Conservation (phyloP, 2,888 invertebrate genomes). For the Clitarchus hookeri region DNA sequence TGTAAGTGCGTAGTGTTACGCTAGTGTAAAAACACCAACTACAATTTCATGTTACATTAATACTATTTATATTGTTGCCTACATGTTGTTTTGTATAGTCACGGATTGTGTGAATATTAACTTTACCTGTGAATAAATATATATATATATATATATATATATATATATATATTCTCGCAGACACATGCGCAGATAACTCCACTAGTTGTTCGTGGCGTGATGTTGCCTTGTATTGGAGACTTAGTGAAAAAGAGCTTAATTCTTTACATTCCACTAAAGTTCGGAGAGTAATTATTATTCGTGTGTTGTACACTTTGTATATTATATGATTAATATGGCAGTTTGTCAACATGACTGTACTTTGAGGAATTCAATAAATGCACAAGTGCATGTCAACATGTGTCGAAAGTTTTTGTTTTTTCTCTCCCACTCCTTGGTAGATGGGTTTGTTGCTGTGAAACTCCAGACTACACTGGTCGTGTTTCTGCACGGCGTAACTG, state of each 20-base stretch:
- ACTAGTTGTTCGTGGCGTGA: not conserved
- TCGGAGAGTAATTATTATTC: not conserved
- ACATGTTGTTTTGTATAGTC: constrained; percentile 27
- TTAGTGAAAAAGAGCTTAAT: not conserved
- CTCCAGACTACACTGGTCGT: no score
- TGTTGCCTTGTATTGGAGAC: not conserved
- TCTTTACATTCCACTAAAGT: constrained; percentile 3
- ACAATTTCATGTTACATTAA: not conserved
- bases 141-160: not conserved
- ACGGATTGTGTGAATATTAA: not conserved
- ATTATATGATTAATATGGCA: not conserved
- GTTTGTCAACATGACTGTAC: not conserved
- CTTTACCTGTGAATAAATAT: not conserved
- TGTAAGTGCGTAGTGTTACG: constrained; percentile 26
- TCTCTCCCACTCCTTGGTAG: no score
- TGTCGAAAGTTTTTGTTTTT: no score
- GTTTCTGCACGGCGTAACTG: no score
- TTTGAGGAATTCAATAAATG: not conserved
- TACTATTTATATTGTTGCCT: constrained; percentile 14
- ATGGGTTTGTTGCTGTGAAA: no score
- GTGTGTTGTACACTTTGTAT: not conserved
- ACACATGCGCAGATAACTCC: not conserved
- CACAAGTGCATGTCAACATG: not conserved
- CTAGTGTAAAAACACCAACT: constrained; percentile 31
- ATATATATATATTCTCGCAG: not conserved